phyloP scores from a whole-genome alignment of 1,140 invertebrate genomes.

The Orchesella cincta region DNA sequence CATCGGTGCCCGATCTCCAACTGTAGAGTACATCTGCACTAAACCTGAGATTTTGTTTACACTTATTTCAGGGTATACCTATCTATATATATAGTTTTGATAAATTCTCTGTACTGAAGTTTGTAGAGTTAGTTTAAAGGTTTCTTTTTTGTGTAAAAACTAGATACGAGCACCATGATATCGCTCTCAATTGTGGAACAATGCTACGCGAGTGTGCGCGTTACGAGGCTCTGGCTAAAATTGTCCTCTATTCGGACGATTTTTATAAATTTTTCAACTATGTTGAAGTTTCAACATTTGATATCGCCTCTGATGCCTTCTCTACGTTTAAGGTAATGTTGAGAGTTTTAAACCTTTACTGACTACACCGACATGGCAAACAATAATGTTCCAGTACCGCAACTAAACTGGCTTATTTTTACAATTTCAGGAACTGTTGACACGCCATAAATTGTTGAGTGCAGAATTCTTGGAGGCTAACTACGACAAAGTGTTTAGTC shows the following conservation, averaged over 20 bases:
- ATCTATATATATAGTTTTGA: background rate
- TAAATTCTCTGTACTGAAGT: background rate
- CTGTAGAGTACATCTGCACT: slow-evolving; percentile 97
- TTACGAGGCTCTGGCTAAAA: slow-evolving; percentile 71
- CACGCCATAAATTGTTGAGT: slow-evolving; percentile 96
- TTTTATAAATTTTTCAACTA: slow-evolving; percentile 99
- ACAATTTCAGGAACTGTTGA: slow-evolving; percentile 86
- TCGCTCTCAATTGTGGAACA: slow-evolving; percentile 97
- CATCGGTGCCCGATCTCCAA: slow-evolving; percentile 95
- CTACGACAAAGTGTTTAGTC: slow-evolving; percentile 96
- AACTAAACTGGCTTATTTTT: slow-evolving; percentile 29
- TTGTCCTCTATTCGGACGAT: slow-evolving; percentile 94
- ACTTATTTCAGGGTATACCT: slow-evolving; percentile 85
- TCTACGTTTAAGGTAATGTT: slow-evolving; percentile 93
- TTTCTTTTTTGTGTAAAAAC: background rate
- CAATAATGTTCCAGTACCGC: too few species aligned
- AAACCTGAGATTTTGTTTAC: slow-evolving; percentile 96
- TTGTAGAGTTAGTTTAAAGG: background rate
- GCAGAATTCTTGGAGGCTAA: slow-evolving; percentile 98
- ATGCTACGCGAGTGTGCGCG: slow-evolving; percentile 98
- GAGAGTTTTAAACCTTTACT: background rate
- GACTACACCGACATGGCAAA: too few species aligned
- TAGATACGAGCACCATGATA: slow-evolving; percentile 93
- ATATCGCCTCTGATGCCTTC: slow-evolving; percentile 99
- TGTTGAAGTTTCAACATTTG: slow-evolving; percentile 99